Conservation (phyloP, 2,797 vertebrate species). For the Centroberyx gerrardi region DNA sequence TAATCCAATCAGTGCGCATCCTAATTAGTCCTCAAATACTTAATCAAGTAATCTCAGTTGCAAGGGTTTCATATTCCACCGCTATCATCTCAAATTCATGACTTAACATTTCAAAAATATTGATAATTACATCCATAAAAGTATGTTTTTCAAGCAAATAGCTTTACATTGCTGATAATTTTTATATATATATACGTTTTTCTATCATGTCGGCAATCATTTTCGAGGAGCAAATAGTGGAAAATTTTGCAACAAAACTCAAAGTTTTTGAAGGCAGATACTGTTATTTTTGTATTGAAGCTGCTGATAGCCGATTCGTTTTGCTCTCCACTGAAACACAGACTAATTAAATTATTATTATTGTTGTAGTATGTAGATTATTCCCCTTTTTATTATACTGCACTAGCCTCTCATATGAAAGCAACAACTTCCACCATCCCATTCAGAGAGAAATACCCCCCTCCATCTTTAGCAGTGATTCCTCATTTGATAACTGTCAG, state of each 20-base stretch:
- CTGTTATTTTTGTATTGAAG: background rate
- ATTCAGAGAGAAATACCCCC: background rate
- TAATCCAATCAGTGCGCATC: slow-evolving; percentile 16
- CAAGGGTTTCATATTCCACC: background rate
- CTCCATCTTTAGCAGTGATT: slow-evolving; percentile 36
- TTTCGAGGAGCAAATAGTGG: too few relatives aligned
- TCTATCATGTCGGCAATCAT: too few relatives aligned
- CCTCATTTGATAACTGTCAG: slow-evolving; percentile 52
- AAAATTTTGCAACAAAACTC: too few relatives aligned
- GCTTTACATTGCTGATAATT: too few relatives aligned
- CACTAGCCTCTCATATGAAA: background rate
- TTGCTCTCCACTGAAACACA: background rate
- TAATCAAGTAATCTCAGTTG: slow-evolving; percentile 3
- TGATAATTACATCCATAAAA: background rate
- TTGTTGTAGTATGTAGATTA: too few relatives aligned
- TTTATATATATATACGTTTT: too few relatives aligned
- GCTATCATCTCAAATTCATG: background rate
- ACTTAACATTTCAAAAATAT: too few relatives aligned
- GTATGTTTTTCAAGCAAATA: too few relatives aligned
- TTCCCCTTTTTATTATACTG: too few relatives aligned
- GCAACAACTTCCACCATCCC: too few relatives aligned
- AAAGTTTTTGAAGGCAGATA: too few relatives aligned
- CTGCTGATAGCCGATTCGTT: background rate
- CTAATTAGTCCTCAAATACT: slow-evolving; percentile 17
- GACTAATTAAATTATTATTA: too few relatives aligned